These are phyloP conservation scores for Rhagoletis zephyria DNA, from an alignment of 1,140 invertebrate genomes.

Conservation along the genomic window DNA sequence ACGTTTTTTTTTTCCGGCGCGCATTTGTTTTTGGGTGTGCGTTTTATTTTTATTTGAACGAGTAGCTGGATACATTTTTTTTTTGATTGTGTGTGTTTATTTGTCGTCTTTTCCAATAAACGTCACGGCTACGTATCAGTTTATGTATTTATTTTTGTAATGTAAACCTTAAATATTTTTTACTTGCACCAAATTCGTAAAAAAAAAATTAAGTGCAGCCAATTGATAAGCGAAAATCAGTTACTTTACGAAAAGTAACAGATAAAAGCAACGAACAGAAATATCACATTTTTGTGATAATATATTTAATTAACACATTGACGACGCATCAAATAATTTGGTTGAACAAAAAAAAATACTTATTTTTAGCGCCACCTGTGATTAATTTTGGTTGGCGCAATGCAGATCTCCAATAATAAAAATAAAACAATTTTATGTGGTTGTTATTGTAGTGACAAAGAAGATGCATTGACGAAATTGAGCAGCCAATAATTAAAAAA, in stretches of 20 bases:
- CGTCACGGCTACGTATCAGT: neutral
- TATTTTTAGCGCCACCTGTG: neutral
- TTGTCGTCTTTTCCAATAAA: neutral
- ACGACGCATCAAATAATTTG: neutral
- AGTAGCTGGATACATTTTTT: neutral
- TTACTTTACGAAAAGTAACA: neutral
- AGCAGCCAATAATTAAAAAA: no score
- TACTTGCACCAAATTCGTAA: neutral
- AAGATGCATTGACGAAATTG: no score
- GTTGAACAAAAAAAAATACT: neutral
- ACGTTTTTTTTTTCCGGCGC: conserved; percentile 3
- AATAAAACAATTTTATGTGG: neutral
- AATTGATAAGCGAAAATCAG: neutral
- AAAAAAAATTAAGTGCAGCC: neutral
- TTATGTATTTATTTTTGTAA: conserved; percentile 17
- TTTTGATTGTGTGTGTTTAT: neutral
- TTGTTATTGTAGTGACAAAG: no score
- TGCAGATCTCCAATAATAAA: neutral
- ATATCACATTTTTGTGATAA: neutral
- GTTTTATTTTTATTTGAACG: neutral
- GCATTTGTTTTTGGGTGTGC: neutral
- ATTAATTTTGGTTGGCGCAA: neutral
- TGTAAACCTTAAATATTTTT: neutral
- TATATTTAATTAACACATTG: neutral
- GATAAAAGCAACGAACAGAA: neutral